A percentile compares a stretch with the other conserved stretches of the same genome.
These are phyloP conservation scores for Prionailurus viverrinus DNA, from an alignment of 2,113 vertebrate genomes.

Conservation along the genomic window DNA sequence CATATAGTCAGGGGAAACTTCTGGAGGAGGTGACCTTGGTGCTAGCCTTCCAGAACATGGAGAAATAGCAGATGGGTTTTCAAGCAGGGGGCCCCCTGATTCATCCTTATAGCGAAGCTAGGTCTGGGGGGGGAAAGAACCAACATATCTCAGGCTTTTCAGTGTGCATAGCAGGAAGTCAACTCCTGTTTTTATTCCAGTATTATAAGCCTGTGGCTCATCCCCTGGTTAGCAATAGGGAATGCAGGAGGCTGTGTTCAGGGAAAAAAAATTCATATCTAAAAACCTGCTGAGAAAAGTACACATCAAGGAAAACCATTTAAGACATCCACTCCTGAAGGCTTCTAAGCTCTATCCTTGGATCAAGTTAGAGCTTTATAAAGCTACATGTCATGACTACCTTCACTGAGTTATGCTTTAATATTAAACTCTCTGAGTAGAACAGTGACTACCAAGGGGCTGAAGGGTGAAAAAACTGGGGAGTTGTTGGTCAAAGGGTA, in stretches of 20 bases:
- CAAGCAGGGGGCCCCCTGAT: neutral
- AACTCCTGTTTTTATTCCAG: neutral
- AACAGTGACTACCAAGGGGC: neutral
- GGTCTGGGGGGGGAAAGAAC: neutral
- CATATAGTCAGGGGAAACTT: neutral
- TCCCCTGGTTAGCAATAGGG: neutral
- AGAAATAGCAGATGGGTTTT: neutral
- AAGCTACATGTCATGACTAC: neutral
- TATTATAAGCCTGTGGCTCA: neutral
- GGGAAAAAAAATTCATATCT: neutral
- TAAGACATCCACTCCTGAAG: neutral
- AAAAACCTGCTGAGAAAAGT: constrained; percentile 3
- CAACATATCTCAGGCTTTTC: neutral
- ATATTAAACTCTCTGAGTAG: constrained; percentile 9
- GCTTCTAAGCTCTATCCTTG: neutral
- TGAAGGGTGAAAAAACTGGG: neutral
- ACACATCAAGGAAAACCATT: constrained; percentile 23
- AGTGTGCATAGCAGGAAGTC: neutral
- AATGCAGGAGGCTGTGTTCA: neutral
- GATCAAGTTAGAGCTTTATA: constrained; percentile 6
- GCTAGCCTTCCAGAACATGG: neutral
- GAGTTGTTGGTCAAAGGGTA: neutral
- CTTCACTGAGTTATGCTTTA: constrained; percentile 7
- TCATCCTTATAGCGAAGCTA: neutral
- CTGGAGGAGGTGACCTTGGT: neutral